These are phyloP conservation scores for Dendrocopos noguchii DNA, from an alignment of 2,113 vertebrate genomes.

Conservation along the genomic window DNA sequence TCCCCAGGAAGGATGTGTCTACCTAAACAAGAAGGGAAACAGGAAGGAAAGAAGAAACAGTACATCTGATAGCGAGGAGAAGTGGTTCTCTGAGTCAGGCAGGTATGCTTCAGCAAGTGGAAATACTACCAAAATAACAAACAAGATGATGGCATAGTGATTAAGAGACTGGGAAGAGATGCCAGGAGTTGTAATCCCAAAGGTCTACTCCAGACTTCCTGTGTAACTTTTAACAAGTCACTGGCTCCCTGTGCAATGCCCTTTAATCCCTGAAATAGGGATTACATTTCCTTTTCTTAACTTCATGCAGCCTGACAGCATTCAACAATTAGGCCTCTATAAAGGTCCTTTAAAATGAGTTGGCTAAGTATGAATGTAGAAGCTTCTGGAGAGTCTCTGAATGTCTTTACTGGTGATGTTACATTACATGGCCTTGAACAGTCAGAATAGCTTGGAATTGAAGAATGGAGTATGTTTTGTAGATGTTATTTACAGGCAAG, in stretches of 20 bases:
- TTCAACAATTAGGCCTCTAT: neutral
- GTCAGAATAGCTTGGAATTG: neutral
- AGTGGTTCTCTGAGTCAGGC: neutral
- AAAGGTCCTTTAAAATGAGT: neutral
- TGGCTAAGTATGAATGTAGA: neutral
- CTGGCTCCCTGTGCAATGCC: neutral
- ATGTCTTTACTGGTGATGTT: neutral
- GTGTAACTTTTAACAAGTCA: constrained; percentile 13
- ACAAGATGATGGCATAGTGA: neutral
- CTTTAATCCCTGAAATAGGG: constrained; percentile 1
- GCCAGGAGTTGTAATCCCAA: constrained; percentile 19
- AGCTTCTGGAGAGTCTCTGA: neutral
- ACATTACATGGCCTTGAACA: neutral
- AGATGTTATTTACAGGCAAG: neutral
- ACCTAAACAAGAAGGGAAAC: constrained; percentile 56
- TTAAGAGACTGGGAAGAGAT: neutral
- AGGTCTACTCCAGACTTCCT: constrained; percentile 29
- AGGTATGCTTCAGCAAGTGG: constrained; percentile 32
- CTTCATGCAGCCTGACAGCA: neutral
- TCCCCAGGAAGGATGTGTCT: constrained; percentile 57
- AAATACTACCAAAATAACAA: constrained; percentile 12
- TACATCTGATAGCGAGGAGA: constrained; percentile 10
- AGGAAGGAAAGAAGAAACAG: constrained; percentile 58
- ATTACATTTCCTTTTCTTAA: constrained; percentile 27
- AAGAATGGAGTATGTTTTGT: neutral